Percentiles rank a stretch among this genome's conserved stretches.
Conservation (phyloP, 2,888 invertebrate genomes). For the Drosophila cognata region DNA sequence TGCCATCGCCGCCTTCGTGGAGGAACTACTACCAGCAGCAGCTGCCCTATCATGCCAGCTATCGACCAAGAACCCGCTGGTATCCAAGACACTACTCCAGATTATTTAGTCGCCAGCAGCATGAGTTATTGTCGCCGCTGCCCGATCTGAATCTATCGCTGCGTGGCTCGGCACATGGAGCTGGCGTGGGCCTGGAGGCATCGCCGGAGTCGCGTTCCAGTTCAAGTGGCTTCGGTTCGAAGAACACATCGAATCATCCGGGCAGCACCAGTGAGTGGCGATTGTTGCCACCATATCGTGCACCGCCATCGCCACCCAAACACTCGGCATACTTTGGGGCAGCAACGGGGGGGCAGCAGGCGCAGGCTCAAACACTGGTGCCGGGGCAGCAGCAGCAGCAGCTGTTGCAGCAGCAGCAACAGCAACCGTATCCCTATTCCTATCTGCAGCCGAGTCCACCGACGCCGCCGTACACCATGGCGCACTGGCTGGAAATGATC, state of each 20-base stretch:
- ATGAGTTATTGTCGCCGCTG: constrained; percentile 88
- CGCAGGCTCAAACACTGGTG: constrained; percentile 86
- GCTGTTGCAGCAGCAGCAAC: constrained; percentile 85
- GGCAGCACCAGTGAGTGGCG: constrained; percentile 92
- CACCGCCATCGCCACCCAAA: constrained; percentile 88
- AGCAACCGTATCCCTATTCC: constrained; percentile 84
- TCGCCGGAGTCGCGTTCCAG: constrained; percentile 95
- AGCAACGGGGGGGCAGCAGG: constrained; percentile 62
- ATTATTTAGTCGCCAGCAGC: constrained; percentile 88
- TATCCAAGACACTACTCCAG: constrained; percentile 89
- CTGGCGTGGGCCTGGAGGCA: constrained; percentile 87
- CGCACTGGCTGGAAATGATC: constrained; percentile 88
- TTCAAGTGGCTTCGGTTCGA: constrained; percentile 95
- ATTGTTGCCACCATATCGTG: constrained; percentile 90
- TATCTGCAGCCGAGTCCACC: constrained; percentile 58
- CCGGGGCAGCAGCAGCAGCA: constrained; percentile 86
- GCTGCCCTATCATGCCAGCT: constrained; percentile 82
- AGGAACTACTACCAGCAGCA: constrained; percentile 85
- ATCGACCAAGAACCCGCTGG: constrained; percentile 88
- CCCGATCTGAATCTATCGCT: constrained; percentile 85
- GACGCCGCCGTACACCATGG: constrained; percentile 88
- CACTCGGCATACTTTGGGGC: constrained; percentile 80
- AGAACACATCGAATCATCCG: constrained; percentile 92
- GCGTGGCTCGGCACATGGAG: constrained; percentile 60
- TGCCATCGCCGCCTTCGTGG: constrained; percentile 88